Evolutionary conservation across 2,888 invertebrate genomes (phyloP).

Genomic region (Pteria penguin): DNA sequence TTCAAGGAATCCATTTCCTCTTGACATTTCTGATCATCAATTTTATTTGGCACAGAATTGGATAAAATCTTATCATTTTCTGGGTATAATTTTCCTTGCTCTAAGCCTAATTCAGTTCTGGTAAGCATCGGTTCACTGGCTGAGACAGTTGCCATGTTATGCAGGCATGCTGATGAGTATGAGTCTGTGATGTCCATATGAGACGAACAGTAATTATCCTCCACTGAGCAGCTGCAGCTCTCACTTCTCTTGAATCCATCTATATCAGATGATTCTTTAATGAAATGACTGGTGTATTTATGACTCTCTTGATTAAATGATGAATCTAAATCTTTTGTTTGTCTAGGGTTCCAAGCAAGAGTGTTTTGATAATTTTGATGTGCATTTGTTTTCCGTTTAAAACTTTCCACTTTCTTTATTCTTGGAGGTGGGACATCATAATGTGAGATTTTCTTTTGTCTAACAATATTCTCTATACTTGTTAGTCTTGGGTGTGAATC

Average conservation of each 20-base stretch:
- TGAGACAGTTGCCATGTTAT: constrained; percentile 51
- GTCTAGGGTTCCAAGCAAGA: neutral
- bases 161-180: constrained; percentile 19
- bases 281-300: neutral
- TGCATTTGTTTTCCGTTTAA: constrained; percentile 22
- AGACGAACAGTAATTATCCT: constrained; percentile 28
- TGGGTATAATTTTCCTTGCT: too few species aligned
- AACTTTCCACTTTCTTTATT: constrained; percentile 60
- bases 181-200: neutral
- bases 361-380: neutral
- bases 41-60: constrained; percentile 53
- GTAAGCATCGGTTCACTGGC: constrained; percentile 54
- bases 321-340: neutral
- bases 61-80: neutral
- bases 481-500: constrained; percentile 62
- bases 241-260: neutral
- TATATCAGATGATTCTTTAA: neutral
- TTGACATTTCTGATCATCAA: constrained; percentile 55
- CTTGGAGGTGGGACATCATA: constrained; percentile 73
- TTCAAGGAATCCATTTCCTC: constrained; percentile 65
- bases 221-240: constrained; percentile 7
- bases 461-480: constrained; percentile 70
- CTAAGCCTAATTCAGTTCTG: neutral
- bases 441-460: constrained; percentile 63
- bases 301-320: neutral